These are phyloP conservation scores for Neoascia interrupta DNA, from an alignment of 2,888 invertebrate species.

Conservation along the genomic window DNA sequence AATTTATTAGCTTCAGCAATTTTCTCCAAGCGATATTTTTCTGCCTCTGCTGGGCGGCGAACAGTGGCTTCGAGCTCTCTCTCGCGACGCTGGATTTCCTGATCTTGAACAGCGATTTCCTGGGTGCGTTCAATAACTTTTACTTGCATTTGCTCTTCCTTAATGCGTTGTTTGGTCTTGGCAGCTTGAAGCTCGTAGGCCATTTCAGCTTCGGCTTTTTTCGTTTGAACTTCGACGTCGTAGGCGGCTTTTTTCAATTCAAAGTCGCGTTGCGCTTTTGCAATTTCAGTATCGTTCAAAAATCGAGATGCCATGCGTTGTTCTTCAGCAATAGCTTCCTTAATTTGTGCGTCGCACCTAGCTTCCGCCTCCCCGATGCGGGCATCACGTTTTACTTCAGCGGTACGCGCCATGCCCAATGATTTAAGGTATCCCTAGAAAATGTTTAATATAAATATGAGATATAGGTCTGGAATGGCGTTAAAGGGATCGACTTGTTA, in stretches of 20 bases:
- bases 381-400: slow-evolving; percentile 97
- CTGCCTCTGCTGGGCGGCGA: slow-evolving; percentile 96
- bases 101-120: slow-evolving; percentile 96
- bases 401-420: slow-evolving; percentile 95
- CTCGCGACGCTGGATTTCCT: slow-evolving; percentile 95
- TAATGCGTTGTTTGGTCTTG: slow-evolving; percentile 96
- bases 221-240: slow-evolving; percentile 97
- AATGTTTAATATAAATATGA: no score
- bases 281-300: slow-evolving; percentile 97
- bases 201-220: slow-evolving; percentile 92
- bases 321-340: slow-evolving; percentile 96
- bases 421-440: slow-evolving; percentile 89
- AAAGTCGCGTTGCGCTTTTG: slow-evolving; percentile 97
- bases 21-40: slow-evolving; percentile 94
- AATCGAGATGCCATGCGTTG: slow-evolving; percentile 96
- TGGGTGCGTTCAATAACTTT: slow-evolving; percentile 94
- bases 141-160: slow-evolving; percentile 99
- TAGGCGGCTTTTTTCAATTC: slow-evolving; percentile 98
- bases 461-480: no score
- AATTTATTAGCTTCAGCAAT: slow-evolving; percentile 95
- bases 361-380: slow-evolving; percentile 98
- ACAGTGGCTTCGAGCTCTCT: slow-evolving; percentile 95
- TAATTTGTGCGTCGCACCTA: slow-evolving; percentile 87
- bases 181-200: slow-evolving; percentile 96
- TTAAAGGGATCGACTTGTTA: no score